Conservation (phyloP, 2,888 invertebrate species). For the Hypselothyrea guttata region DNA sequence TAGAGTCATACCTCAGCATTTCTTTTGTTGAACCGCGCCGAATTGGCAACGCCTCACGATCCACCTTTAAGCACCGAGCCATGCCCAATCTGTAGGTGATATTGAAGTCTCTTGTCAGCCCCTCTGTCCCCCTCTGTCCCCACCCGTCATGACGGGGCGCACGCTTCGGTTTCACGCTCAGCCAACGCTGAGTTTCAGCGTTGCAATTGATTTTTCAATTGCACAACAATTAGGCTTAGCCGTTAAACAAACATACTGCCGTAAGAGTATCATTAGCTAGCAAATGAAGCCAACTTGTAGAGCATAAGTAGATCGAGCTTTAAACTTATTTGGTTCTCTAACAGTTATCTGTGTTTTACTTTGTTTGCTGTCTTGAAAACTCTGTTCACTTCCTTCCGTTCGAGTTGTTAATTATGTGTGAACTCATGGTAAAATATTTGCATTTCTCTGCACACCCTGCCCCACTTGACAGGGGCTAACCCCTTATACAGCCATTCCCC, state of each 20-base stretch:
- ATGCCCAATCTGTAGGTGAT: conserved; percentile 62
- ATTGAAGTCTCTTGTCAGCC: conserved; percentile 8
- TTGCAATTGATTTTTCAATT: conserved; percentile 57
- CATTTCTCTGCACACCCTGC: conserved; percentile 44
- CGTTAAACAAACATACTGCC: too few relatives aligned
- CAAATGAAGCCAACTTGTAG: too few relatives aligned
- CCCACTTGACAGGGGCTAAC: neutral
- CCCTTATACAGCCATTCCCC: conserved; percentile 9
- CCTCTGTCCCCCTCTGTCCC: too few relatives aligned
- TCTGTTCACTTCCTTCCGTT: conserved; percentile 58
- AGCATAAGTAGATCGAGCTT: too few relatives aligned
- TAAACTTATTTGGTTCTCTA: neutral
- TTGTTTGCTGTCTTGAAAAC: conserved; percentile 7
- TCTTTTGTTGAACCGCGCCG: conserved; percentile 60
- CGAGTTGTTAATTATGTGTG: conserved; percentile 30
- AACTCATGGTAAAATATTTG: conserved; percentile 43
- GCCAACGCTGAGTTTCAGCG: conserved; percentile 25
- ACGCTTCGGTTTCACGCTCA: neutral
- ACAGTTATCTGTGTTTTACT: neutral
- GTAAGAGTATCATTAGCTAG: too few relatives aligned
- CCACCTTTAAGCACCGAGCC: conserved; percentile 34
- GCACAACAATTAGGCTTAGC: conserved; percentile 13
- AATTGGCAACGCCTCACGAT: conserved; percentile 63
- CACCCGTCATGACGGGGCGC: neutral
- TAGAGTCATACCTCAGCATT: conserved; percentile 55